Percentiles rank a stretch among this genome's conserved stretches.
These are phyloP conservation scores for Tangara arthus DNA, from an alignment of 2,797 vertebrate species.

Conservation along the genomic window DNA sequence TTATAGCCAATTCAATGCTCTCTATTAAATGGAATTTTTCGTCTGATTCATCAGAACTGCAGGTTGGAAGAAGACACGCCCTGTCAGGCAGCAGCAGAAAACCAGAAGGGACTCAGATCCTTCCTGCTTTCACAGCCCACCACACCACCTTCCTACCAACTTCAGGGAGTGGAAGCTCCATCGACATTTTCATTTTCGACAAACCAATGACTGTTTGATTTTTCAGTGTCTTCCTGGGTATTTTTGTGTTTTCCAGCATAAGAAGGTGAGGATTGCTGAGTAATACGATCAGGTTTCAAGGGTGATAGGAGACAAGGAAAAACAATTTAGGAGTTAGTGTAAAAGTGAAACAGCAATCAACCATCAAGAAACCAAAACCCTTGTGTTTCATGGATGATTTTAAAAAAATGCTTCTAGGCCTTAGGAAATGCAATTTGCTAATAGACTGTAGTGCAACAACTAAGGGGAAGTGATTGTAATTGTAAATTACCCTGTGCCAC, in stretches of 20 bases:
- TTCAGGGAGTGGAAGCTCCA: background rate
- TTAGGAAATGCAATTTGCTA: constrained; percentile 34
- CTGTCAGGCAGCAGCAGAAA: background rate
- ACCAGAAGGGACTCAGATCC: background rate
- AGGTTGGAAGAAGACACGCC: background rate
- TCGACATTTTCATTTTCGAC: rapidly evolving
- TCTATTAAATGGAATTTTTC: background rate
- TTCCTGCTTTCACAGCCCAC: background rate
- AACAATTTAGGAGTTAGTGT: background rate
- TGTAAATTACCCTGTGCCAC: constrained; percentile 46
- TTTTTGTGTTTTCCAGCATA: background rate
- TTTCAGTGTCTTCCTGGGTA: background rate
- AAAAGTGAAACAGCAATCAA: background rate
- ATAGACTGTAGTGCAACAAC: constrained; percentile 6
- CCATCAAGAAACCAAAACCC: background rate
- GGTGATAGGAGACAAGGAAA: background rate
- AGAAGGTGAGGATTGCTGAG: background rate
- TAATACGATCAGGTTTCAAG: background rate
- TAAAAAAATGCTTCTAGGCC: background rate
- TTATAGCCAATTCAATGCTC: constrained; percentile 14
- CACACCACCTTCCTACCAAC: background rate
- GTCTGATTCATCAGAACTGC: background rate
- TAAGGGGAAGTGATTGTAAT: constrained; percentile 38
- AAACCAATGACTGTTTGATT: background rate
- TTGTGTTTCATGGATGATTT: background rate